Evolutionary conservation across 2,113 vertebrate species (phyloP).

Genomic region (Gopherus evgoodei): DNA sequence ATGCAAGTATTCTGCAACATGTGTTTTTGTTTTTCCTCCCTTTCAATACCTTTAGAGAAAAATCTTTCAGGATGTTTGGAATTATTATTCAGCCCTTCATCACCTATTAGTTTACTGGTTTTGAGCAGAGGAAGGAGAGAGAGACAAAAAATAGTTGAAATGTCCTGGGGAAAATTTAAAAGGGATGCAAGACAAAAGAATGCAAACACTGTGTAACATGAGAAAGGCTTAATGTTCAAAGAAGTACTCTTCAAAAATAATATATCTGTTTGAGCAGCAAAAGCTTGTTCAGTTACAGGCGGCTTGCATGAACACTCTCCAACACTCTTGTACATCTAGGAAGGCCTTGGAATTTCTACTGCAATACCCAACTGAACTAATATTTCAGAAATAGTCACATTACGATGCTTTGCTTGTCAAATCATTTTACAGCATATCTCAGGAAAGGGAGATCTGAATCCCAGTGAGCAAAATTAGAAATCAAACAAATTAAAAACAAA

Average conservation of each 20-base stretch:
- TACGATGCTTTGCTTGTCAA: background rate
- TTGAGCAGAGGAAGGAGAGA: background rate
- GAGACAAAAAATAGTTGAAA: background rate
- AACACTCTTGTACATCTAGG: background rate
- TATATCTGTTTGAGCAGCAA: constrained; percentile 36
- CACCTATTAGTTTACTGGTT: background rate
- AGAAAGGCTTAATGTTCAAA: constrained; percentile 55
- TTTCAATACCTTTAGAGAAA: constrained; percentile 16
- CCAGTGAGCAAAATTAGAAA: background rate
- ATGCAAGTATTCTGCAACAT: background rate
- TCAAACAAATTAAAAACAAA: background rate
- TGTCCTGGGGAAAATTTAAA: constrained; percentile 35
- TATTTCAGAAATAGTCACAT: background rate
- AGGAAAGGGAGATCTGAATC: background rate
- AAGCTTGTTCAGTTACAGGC: constrained; percentile 37
- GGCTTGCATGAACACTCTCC: constrained; percentile 32
- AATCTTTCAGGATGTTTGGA: constrained; percentile 24
- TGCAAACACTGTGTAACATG: constrained; percentile 37
- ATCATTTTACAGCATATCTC: background rate
- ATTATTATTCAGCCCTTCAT: constrained; percentile 11
- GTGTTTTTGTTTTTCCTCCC: constrained; percentile 38
- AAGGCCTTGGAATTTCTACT: background rate
- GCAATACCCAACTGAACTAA: background rate
- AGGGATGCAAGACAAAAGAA: constrained; percentile 58
- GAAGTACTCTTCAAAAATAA: constrained; percentile 61